Base-by-base conservation (phyloP, 2,888 invertebrate species). In the Pterostichus madidus region DNA sequence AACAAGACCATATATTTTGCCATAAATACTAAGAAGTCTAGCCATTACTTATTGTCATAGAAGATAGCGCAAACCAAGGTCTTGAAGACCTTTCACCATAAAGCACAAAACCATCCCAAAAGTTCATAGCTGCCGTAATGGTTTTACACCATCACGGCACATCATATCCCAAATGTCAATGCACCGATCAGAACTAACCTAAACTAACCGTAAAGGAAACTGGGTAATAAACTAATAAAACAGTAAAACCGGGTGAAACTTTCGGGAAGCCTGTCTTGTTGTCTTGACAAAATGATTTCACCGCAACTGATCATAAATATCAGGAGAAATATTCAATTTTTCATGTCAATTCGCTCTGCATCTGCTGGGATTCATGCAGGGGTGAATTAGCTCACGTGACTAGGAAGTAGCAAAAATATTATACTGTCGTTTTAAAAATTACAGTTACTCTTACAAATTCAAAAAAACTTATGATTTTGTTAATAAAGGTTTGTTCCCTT, bases 291-390 rank as follows among this genome's bases (percentile, higher is more conserved):
- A 44, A 39, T 17, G 68, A 71, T 71, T 24, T 75, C 75, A 52
- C 75, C 75, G 44, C 68, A 71, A n/a, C 11, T 31, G 68, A 73
- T 24, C 73, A 44, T 73, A 49, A 46, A 46, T 46, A 46, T 46
- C 24, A 31, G 11, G 6, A 13, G 31, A 85, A 85, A 84, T 84
- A 84, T 85, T 85, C 84, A 83, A 85, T 85, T 85, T 85, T 86
- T 85, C 85, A 84, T 84, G 84, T 84, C 84, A 83, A 85, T 85
- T 85, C 84, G 84, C 84, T 85, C 84, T 56, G 84, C 87, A 88
- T 87, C 87, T 87, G 87, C 86, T 83, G 11, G 31, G 71, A 71
- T 35, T 68, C 13, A 35, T 46, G 71, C 10, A 8, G 39, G 17
- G 24, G 24, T 24, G 24, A 3, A 24, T 3, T 24, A 3, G 24